Base-by-base conservation (phyloP, 2,888 invertebrate species). In the Brassicogethes aeneus region DNA sequence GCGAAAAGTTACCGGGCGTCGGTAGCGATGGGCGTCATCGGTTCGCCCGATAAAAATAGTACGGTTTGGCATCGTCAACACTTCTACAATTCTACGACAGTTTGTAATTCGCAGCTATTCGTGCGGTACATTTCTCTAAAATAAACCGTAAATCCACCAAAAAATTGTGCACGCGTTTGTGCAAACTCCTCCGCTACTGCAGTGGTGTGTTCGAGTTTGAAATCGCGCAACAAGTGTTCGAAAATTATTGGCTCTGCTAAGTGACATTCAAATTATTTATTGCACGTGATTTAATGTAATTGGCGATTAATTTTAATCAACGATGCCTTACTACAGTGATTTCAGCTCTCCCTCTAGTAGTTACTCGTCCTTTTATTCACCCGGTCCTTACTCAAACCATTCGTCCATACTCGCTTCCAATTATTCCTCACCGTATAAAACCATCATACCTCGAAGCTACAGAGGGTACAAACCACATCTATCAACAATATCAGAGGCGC, bases 391-490 rank as follows among this genome's bases (percentile, higher is more conserved):
- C 53, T 72, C 77, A 45, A 75, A 80, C 42, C 68, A 69, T 60
- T 66, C 68, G 48, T 66, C 59, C 12, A 56, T 69, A 36, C 52
- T 65, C 13, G 58, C 64, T 15, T 57, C 65, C 31, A 65, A 65
- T 54, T 64, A 57, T 42, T 48, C 55, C 7, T 55, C 61, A 38
- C 52, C 61, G 7, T 41, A 50, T 29, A 49, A 57, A 13, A 38
- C 50, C 2, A 52, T 48, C 35, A 40, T 56, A n/a, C 55, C 58
- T 46, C 39, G 66, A 54, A 50, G 59, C 37, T 56, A 70, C 3
- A 64, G 72, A 1, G 74, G 76, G 23, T 87, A 83, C 60, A 78
- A 82, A 33, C 86, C 87, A 0, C 81, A 83, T 55, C 68, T 87
- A 39, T 77, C 82, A 2, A 82, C 87, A 2, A 87, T 87, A 40